Base-by-base conservation (phyloP, 1,140 invertebrate species). In the Drosophila lacteicornis region DNA sequence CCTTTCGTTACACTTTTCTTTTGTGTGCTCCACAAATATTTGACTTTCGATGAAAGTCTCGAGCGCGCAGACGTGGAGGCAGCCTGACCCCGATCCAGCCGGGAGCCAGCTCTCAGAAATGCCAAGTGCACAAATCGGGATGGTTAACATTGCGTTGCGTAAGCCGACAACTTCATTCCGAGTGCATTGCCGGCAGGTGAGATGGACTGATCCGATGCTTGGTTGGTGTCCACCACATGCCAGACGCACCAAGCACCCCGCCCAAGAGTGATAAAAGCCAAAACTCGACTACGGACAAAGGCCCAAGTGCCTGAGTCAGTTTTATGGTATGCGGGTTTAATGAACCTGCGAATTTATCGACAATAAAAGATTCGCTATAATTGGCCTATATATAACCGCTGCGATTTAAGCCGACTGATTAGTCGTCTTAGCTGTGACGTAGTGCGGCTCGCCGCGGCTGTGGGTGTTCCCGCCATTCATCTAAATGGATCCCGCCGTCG, bases 1-100 rank as follows among this genome's bases (percentile, higher is more conserved):
- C 77, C 84, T 84, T 90, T 87, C 78, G 80, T 81, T 90, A 87
- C 77, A 90, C 63, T 78, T 87, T 87, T 87, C 77, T 70, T 87
- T 88, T 71, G 56, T 78, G 69, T 71, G 80, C 78, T 87, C 80
- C 59, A 75, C 85, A 87, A 87, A 84, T 87, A 87, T 84, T 87
- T 87, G 76, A 90, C 84, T 87, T 87, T 87, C 84, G 86, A 90
- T 88, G 84, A 87, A 87, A 87, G 83, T 87, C 80, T 43, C 55
- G 55, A 42, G 38, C 62, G 50, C 27, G 62, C 67, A 61, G 80
- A 78, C 80, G 71, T 75, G 71, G 43, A 65, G 78, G 67, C 82
- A 63, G 69, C 63, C 67, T 88, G 84, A 87, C 84, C 84, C 66
- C 84, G 79, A 81, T 87, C 57, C 51, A 22, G 57, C 55, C 55